These are phyloP conservation scores for Caenorhabditis briggsae DNA, from an alignment of 1,140 invertebrate species.

Conservation along the genomic window DNA sequence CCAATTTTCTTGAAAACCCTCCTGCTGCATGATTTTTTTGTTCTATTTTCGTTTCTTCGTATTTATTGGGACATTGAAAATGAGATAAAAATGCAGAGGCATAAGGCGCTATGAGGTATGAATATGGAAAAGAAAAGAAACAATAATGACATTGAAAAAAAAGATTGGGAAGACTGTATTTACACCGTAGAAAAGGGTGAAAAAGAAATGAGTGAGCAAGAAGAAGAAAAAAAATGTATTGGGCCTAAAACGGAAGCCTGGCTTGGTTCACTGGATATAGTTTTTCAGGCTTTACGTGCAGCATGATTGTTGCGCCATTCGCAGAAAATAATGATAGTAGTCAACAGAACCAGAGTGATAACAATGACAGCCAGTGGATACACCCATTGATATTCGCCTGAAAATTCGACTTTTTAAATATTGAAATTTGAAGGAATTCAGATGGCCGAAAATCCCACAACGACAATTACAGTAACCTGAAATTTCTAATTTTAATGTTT, in stretches of 20 bases:
- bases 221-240: background rate
- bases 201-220: conserved; percentile 2
- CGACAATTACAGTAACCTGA: no score
- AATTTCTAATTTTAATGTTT: no score
- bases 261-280: background rate
- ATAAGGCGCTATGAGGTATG: conserved; percentile 37
- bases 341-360: conserved; percentile 34
- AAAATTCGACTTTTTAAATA: background rate
- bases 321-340: conserved; percentile 53
- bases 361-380: conserved; percentile 59
- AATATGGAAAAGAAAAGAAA: background rate
- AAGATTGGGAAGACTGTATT: background rate
- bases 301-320: conserved; percentile 48
- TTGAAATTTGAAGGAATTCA: no score
- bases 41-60: background rate
- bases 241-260: background rate
- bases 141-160: background rate
- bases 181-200: conserved; percentile 24
- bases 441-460: no score
- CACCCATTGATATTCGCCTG: conserved; percentile 60
- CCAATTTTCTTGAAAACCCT: background rate
- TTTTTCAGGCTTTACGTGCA: background rate
- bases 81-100: conserved; percentile 35
- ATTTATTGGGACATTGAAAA: conserved; percentile 22
- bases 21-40: background rate